A percentile compares a stretch with the other conserved stretches of the same genome.
These are phyloP conservation scores for Pseudocheirus occidentalis DNA, from an alignment of 2,797 vertebrate genomes.

Conservation along the genomic window DNA sequence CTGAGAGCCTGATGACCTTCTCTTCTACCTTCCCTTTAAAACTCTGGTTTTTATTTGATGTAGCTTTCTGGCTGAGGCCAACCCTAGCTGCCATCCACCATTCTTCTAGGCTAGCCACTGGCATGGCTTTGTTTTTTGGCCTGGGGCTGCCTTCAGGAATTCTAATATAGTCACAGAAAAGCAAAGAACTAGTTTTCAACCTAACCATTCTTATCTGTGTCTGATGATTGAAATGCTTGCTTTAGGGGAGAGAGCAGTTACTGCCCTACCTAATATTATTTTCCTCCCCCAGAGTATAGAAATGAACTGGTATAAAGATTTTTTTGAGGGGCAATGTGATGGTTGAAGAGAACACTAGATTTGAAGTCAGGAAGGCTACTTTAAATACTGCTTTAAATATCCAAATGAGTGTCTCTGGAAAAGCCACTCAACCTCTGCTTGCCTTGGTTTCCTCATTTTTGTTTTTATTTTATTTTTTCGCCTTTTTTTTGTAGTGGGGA, in stretches of 20 bases:
- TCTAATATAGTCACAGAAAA: slow-evolving; percentile 35
- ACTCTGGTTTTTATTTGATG: slow-evolving; percentile 47
- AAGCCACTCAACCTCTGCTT: not conserved
- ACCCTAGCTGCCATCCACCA: not conserved
- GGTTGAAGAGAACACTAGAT: not conserved
- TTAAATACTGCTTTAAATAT: not conserved
- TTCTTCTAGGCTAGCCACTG: not conserved
- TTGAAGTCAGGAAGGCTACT: not conserved
- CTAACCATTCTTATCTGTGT: slow-evolving; percentile 33
- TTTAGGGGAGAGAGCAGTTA: not conserved
- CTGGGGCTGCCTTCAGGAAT: slow-evolving; percentile 47
- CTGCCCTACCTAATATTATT: not conserved
- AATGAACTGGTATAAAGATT: not conserved
- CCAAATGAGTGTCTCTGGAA: not conserved
- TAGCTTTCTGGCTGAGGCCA: not conserved
- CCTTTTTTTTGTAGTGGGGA: too few relatives aligned
- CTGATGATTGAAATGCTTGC: slow-evolving; percentile 50
- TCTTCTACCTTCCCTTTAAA: slow-evolving; percentile 57
- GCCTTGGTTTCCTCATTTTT: not conserved
- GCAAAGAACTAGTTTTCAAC: slow-evolving; percentile 1
- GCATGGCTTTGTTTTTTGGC: slow-evolving; percentile 6
- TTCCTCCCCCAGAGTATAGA: not conserved
- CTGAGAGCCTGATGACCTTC: slow-evolving; percentile 11
- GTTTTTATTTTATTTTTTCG: too few relatives aligned
- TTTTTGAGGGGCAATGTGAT: not conserved